A percentile compares a stretch with the other conserved stretches of the same genome.
Evolutionary conservation across 2,113 vertebrate species (phyloP).

Genomic region (Oxygymnocypris stewartii): DNA sequence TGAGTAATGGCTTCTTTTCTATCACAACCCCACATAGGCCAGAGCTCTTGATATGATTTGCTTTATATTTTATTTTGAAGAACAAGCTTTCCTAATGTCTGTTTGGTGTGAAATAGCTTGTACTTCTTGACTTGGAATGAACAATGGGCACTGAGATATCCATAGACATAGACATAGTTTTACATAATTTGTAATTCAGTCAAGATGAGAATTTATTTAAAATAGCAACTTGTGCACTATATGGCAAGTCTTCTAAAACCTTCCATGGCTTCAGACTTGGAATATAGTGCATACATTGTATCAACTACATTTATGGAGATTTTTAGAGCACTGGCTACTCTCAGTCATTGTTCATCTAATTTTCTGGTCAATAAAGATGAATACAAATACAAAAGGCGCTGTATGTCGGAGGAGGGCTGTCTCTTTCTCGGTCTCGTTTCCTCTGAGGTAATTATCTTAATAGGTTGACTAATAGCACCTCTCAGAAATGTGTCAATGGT

Average conservation of each 20-base stretch:
- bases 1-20: constrained; percentile 39
- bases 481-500: constrained; percentile 40
- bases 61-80: constrained; percentile 17
- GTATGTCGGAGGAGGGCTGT: neutral
- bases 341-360: neutral
- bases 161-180: neutral
- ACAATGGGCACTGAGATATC: neutral
- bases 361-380: neutral
- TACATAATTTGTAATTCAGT: neutral
- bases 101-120: neutral
- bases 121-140: neutral
- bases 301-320: neutral
- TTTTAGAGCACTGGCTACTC: neutral
- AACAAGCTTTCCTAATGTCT: neutral
- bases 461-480: constrained; percentile 44
- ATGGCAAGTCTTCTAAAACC: neutral
- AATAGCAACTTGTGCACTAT: neutral
- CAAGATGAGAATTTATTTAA: neutral
- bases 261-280: neutral
- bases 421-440: constrained; percentile 15
- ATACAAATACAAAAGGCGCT: neutral
- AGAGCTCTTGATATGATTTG: constrained; percentile 26
- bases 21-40: neutral
- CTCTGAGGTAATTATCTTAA: constrained; percentile 49
- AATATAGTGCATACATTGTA: neutral